Base-by-base conservation (phyloP, 2,113 vertebrate genomes). In the Trogon melanurus region DNA sequence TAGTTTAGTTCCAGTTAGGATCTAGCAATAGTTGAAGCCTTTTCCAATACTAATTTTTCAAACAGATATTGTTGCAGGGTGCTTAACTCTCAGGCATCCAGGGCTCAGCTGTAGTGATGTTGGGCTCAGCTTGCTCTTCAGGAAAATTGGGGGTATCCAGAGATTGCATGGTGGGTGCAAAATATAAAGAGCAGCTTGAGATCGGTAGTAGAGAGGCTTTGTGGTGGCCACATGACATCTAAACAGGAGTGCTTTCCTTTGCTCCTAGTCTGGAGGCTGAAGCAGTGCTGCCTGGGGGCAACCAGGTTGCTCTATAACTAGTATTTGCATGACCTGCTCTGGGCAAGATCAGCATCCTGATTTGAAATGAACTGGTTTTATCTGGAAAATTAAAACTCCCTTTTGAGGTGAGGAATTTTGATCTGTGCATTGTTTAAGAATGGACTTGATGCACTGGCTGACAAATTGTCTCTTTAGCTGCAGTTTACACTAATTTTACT, bases 401-500 rank as follows among this genome's bases (percentile, higher is more conserved):
- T 70, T 75, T 76, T 51, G 38, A 78, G 60, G 70, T 54, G 38
- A 66, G 3, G 20, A 51, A 62, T 73, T 79, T 27, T 66, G 13
- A 30, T 92, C 36, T 38, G 12, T 84, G 44, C 16, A 2, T 56
- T 83, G 19, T 91, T 94, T 78, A 67, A 74, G 56, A 70, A 56
- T 32, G 29, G 34, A 44, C 20, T 80, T 70, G 32, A 25, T 30
- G 30, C 19, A 66, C 30, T 76, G 69, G 10, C 17, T 71, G 83
- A 58, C 67, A 38, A 41, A 6, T 62, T 85, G 56, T 20, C 25
- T 78, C 5, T 61, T 90, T 74, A 86, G 32, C 51, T 83, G 47
- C 51, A 91, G 64, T 85, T 94, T 94, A 79, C 47, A 50, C 79
- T 87, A 23, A 47, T 84, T 88, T 89, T 93, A 84, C 80, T 92